These are phyloP conservation scores for Apis mellifera DNA, from an alignment of 1,140 invertebrate species.

Conservation along the genomic window DNA sequence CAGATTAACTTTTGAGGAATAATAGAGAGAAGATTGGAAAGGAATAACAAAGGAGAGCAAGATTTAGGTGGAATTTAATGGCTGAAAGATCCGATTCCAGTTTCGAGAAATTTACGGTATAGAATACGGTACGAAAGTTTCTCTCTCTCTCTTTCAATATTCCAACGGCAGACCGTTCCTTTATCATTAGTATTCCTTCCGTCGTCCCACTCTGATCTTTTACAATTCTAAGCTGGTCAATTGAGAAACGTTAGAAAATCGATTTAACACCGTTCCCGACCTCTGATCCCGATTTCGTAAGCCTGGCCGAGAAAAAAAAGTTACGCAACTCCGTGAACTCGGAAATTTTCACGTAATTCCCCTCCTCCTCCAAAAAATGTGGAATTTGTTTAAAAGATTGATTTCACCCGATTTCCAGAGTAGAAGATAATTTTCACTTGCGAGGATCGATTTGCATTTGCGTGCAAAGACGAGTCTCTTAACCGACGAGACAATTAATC, in stretches of 20 bases:
- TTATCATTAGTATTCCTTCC: neutral
- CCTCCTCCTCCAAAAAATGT: no score
- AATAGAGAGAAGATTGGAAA: no score
- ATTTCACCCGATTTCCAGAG: no score
- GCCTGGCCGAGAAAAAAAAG: neutral
- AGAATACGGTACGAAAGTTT: neutral
- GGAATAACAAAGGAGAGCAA: no score
- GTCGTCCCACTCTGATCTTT: neutral
- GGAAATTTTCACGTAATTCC: conserved; percentile 29
- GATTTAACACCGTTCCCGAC: neutral
- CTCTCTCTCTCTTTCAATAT: neutral
- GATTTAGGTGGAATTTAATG: no score
- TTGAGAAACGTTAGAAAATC: neutral
- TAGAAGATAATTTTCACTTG: conserved; percentile 64
- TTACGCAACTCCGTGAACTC: neutral
- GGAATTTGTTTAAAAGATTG: conserved; percentile 46
- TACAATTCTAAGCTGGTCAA: neutral
- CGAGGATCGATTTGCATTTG: conserved; percentile 58
- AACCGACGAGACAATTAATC: conserved; percentile 56
- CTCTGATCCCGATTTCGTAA: no score
- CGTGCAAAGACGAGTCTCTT: conserved; percentile 33
- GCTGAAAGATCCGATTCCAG: no score
- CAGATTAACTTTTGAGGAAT: no score
- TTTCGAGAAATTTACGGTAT: no score
- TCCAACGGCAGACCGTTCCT: neutral